Percentiles rank a stretch among this genome's conserved stretches.
These are phyloP conservation scores for Mustelus asterias DNA, from an alignment of 2,113 vertebrate genomes.

Conservation along the genomic window DNA sequence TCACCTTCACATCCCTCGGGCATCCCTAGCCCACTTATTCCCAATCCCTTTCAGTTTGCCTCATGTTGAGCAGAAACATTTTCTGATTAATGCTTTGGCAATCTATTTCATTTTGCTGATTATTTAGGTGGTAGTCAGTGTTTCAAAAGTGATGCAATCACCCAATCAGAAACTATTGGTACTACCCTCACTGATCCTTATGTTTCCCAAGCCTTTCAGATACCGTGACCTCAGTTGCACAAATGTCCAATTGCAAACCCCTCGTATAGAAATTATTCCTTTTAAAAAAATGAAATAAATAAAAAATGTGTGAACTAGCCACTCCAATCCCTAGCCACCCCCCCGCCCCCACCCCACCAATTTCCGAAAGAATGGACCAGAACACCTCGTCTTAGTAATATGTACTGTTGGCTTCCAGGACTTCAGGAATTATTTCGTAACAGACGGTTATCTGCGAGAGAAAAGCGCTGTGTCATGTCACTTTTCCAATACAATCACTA, in stretches of 20 bases:
- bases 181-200: not conserved
- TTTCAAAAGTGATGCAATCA: not conserved
- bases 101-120: not conserved
- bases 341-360: too few relatives aligned
- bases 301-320: not conserved
- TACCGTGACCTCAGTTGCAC: not conserved
- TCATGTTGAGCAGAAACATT: not conserved
- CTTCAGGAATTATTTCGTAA: not conserved
- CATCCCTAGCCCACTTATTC: not conserved
- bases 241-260: not conserved
- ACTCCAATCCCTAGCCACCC: not conserved
- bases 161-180: not conserved
- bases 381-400: not conserved
- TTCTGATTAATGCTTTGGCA: not conserved
- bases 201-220: not conserved
- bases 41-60: not conserved
- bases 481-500: not conserved
- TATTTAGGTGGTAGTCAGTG: not conserved
- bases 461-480: not conserved
- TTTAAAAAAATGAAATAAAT: not conserved
- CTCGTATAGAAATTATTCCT: not conserved
- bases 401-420: slow-evolving; percentile 25
- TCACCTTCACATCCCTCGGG: not conserved
- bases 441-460: not conserved
- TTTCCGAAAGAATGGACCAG: not conserved